phyloP scores from a whole-genome alignment of 2,113 vertebrate species.

The Gallinago media region DNA sequence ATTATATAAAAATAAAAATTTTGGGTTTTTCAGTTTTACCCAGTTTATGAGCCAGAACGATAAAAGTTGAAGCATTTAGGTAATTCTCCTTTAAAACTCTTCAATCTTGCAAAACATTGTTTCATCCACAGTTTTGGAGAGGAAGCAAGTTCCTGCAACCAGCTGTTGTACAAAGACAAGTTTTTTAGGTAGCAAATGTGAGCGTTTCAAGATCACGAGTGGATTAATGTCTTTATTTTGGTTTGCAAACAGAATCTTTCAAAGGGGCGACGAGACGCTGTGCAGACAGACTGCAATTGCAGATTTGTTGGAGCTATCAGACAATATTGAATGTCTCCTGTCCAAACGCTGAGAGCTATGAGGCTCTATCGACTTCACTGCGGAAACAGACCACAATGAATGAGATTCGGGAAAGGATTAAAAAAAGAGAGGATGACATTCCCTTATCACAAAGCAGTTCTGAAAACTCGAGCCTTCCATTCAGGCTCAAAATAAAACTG shows the following conservation, averaged over 20 bases:
- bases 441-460: not conserved
- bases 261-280: not conserved
- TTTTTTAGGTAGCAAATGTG: not conserved
- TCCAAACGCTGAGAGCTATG: slow-evolving; percentile 17
- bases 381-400: slow-evolving; percentile 2
- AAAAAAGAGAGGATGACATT: not conserved
- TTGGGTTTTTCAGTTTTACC: not conserved
- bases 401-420: slow-evolving; percentile 21
- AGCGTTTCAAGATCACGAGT: not conserved
- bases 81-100: not conserved
- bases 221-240: slow-evolving; percentile 3
- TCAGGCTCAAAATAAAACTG: not conserved
- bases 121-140: not conserved
- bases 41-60: not conserved
- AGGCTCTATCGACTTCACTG: slow-evolving; percentile 47
- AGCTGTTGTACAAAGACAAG: not conserved
- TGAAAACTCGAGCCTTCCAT: not conserved
- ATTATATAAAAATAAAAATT: not conserved
- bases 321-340: slow-evolving; percentile 54
- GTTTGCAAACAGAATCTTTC: slow-evolving; percentile 33
- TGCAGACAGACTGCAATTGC: slow-evolving; percentile 18
- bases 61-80: not conserved
- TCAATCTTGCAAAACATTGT: not conserved
- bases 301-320: slow-evolving; percentile 46
- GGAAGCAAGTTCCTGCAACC: not conserved